phyloP scores from a whole-genome alignment of 2,888 invertebrate genomes.

The Syritta pipiens region DNA sequence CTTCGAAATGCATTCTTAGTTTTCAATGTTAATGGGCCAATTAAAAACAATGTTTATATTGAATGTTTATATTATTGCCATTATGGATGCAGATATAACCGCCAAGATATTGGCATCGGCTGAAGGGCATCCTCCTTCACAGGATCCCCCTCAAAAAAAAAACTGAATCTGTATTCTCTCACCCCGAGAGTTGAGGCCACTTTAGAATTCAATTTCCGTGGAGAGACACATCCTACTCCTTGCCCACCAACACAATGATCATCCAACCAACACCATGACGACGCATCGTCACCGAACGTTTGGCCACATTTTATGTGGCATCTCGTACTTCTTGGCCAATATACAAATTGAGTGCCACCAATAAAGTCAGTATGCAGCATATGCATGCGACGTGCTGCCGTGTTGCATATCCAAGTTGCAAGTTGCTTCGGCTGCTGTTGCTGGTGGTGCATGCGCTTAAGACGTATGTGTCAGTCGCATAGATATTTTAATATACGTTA shows the following conservation, averaged over 20 bases:
- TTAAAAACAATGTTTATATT: slow-evolving; percentile 70
- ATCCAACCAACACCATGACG: neutral
- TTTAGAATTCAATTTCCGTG: slow-evolving; percentile 30
- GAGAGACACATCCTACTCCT: neutral
- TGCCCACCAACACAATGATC: neutral
- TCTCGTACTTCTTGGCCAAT: slow-evolving; percentile 65
- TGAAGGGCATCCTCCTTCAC: slow-evolving; percentile 37
- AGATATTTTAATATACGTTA: slow-evolving; percentile 60
- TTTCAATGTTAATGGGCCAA: slow-evolving; percentile 69
- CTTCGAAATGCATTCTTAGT: slow-evolving; percentile 61
- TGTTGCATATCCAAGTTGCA: slow-evolving; percentile 12
- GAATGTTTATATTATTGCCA: slow-evolving; percentile 69
- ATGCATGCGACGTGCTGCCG: slow-evolving; percentile 50
- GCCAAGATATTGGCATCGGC: slow-evolving; percentile 57
- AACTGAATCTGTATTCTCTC: neutral
- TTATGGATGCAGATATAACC: slow-evolving; percentile 67
- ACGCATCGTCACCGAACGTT: slow-evolving; percentile 13
- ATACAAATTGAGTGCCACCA: slow-evolving; percentile 69
- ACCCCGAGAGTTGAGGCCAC: neutral
- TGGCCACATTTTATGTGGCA: slow-evolving; percentile 60
- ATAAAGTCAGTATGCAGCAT: slow-evolving; percentile 52
- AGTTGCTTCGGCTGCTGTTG: neutral
- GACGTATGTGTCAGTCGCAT: slow-evolving; percentile 60
- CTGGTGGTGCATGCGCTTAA: slow-evolving; percentile 8
- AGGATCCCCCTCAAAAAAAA: neutral